Evolutionary conservation across 2,113 vertebrate species (phyloP), one percentile per base, ranked within the genome.

Genomic region (Cynopterus brachyotis): DNA sequence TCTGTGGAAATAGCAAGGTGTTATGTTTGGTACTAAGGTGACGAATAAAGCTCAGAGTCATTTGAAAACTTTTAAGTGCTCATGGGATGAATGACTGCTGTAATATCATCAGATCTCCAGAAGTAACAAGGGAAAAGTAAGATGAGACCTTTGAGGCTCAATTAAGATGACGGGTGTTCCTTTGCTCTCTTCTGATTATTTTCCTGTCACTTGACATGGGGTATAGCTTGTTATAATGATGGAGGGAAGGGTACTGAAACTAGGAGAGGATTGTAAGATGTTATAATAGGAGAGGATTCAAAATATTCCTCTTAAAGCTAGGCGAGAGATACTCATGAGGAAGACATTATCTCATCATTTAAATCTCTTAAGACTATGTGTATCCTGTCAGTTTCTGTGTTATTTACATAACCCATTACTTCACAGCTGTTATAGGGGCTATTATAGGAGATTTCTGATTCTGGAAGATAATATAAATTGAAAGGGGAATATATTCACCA

Each of bases 221-320:
- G 62, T 83, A 6, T 89, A 83, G 64, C 87, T 96, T 94, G 69
- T 98, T 96, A 97, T 35, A 19, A 62, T 96, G 87, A 94, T 81
- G 22, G 83, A 97, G 47, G 42, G 69, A 64, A 92, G 32, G 80
- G 7, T 84, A 80, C 60, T 94, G 59, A 87, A 86, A 73, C 83
- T 42, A 67, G 40, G 35, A 88, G 40, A 93, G 26, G n/a, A 69
- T 15, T 70, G 26, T 79, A 78, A 95, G 67, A 47, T 53, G 66
- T 67, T 81, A 6, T 75, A 79, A 80, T 57, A 20, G 47, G 69
- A 95, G 40, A 40, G 8, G 20, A 89, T 47, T 97, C 57, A 53
- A 45, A 87, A 94, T 26, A 40, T 42, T 7, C 8, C 55, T 50
- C 40, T 70, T 50, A 66, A 67, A 84, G 30, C 45, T 76, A 73